These are phyloP conservation scores for Antechinus stuartii DNA, from an alignment of 2,113 vertebrate genomes.

Conservation along the genomic window DNA sequence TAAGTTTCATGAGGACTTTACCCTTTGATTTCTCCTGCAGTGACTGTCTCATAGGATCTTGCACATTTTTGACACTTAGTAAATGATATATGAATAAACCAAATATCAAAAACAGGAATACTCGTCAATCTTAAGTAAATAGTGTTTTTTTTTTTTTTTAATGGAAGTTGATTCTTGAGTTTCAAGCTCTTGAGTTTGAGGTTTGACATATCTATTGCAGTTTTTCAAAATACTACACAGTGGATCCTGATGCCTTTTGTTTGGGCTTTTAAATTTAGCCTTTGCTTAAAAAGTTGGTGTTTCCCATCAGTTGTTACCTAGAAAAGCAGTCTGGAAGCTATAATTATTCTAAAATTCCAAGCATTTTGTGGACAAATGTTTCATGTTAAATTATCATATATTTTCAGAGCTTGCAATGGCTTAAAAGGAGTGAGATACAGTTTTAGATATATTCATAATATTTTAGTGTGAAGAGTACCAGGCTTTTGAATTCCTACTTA, in stretches of 20 bases:
- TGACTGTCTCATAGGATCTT: background rate
- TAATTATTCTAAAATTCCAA: background rate
- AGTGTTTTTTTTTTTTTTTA: background rate
- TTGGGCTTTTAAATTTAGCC: background rate
- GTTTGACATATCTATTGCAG: background rate
- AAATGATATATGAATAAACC: background rate
- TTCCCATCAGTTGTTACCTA: background rate
- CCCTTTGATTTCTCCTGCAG: background rate
- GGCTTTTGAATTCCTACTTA: background rate
- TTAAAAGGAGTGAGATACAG: background rate
- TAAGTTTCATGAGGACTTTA: background rate
- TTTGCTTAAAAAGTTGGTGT: background rate
- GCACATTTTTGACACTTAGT: background rate
- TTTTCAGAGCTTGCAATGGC: constrained; percentile 1
- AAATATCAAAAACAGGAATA: background rate
- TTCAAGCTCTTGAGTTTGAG: background rate
- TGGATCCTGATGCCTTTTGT: background rate
- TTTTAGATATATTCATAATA: background rate
- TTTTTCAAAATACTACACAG: background rate
- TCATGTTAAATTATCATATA: background rate
- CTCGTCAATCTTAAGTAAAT: background rate
- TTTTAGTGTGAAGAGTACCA: background rate
- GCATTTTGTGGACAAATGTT: background rate
- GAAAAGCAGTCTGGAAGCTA: background rate
- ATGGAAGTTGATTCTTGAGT: background rate